phyloP scores from a whole-genome alignment of 2,797 vertebrate genomes.

The Lutra lutra region DNA sequence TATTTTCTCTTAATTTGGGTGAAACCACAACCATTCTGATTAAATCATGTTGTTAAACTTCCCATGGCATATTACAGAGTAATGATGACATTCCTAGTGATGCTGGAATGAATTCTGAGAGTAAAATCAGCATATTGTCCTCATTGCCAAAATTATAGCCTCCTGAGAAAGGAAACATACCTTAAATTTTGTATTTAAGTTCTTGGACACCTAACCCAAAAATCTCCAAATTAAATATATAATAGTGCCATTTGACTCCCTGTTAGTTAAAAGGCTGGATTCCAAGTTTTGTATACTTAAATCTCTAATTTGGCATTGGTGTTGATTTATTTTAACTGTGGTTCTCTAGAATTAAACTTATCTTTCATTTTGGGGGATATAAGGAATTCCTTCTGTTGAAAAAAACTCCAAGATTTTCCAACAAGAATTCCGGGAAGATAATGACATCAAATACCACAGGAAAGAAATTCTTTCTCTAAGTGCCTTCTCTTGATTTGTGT shows the following conservation, averaged over 20 bases:
- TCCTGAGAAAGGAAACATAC: not conserved
- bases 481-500: not conserved
- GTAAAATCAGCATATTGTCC: not conserved
- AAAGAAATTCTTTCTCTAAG: not conserved
- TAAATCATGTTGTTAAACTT: conserved; percentile 4
- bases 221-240: not conserved
- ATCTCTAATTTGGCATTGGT: not conserved
- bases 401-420: not conserved
- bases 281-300: not conserved
- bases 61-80: not conserved
- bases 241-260: not conserved
- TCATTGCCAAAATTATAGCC: not conserved
- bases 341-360: not conserved
- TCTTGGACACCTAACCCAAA: not conserved
- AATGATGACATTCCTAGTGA: not conserved
- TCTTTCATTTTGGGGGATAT: not conserved
- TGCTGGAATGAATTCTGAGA: conserved; percentile 4
- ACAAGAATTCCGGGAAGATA: not conserved
- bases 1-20: not conserved
- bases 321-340: not conserved
- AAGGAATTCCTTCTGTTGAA: not conserved
- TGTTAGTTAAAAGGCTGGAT: not conserved
- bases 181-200: not conserved
- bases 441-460: not conserved
- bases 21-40: not conserved